Evolutionary conservation across 2,797 vertebrate species (phyloP).

Genomic region (Myotis daubentonii): DNA sequence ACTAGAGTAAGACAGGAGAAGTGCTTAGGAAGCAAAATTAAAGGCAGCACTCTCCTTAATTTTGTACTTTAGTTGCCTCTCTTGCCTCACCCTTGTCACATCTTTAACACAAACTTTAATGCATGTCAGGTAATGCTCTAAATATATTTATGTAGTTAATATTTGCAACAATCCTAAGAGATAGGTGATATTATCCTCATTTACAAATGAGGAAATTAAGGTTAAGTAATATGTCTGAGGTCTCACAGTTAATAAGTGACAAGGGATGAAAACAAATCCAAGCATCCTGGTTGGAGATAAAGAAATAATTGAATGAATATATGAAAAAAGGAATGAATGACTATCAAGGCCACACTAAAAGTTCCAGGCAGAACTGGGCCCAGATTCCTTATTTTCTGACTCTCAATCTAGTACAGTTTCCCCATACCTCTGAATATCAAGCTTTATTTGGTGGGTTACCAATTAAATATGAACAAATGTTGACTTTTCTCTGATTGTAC

Average conservation of each 20-base stretch:
- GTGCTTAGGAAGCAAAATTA: background rate
- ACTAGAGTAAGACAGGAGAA: background rate
- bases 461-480: conserved; percentile 15
- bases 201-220: background rate
- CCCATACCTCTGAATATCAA: too few species aligned
- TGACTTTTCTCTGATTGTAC: background rate
- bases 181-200: background rate
- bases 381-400: too few species aligned
- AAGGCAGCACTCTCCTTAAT: background rate
- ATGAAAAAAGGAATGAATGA: too few species aligned
- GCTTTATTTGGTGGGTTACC: too few species aligned
- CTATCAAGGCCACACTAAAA: too few species aligned
- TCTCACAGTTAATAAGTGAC: background rate
- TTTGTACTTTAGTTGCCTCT: background rate
- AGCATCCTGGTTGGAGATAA: too few species aligned
- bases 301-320: too few species aligned
- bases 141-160: background rate
- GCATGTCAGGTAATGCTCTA: background rate
- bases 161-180: background rate
- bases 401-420: too few species aligned
- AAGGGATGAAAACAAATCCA: background rate
- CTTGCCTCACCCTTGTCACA: background rate
- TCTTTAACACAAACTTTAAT: background rate
- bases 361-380: too few species aligned
- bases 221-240: background rate